These are phyloP conservation scores for Stigmatopora nigra DNA, from an alignment of 2,113 vertebrate genomes.

Conservation along the genomic window DNA sequence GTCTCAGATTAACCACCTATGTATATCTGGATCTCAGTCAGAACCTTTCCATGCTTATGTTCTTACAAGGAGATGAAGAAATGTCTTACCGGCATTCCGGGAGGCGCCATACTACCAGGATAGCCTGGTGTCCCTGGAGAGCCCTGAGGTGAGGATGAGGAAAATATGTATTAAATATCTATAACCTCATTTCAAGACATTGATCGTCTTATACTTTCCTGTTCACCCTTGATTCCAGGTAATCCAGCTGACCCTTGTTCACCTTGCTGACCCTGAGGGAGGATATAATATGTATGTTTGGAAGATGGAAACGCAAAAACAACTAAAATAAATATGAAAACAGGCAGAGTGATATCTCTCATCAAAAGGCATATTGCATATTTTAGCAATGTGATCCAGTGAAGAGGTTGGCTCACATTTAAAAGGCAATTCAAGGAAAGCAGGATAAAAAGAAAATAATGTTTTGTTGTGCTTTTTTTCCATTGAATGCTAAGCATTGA, in stretches of 20 bases:
- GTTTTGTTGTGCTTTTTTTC: too few relatives aligned
- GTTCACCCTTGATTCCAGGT: conserved; percentile 82
- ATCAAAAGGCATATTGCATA: background rate
- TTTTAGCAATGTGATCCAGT: background rate
- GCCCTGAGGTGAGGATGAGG: conserved; percentile 69
- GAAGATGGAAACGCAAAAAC: conserved; percentile 27
- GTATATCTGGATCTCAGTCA: conserved; percentile 14
- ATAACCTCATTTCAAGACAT: conserved; percentile 7
- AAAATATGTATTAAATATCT: conserved; percentile 27
- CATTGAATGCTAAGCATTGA: background rate
- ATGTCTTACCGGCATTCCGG: conserved; percentile 83
- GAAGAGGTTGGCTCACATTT: background rate
- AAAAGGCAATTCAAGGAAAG: background rate
- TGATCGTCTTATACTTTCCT: conserved; percentile 66
- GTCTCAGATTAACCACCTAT: background rate
- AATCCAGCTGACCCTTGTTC: conserved; percentile 77
- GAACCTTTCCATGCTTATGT: conserved; percentile 9
- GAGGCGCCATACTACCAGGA: conserved; percentile 80
- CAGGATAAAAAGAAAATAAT: too few relatives aligned
- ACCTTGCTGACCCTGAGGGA: conserved; percentile 84
- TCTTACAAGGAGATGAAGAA: conserved; percentile 13
- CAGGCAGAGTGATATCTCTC: conserved; percentile 16
- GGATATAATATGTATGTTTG: conserved; percentile 15
- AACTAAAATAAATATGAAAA: conserved; percentile 30
- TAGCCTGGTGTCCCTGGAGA: conserved; percentile 82